Evolutionary conservation across 2,113 vertebrate genomes (phyloP), one percentile per base, ranked within the genome.

Genomic region (Thalassoma bifasciatum): DNA sequence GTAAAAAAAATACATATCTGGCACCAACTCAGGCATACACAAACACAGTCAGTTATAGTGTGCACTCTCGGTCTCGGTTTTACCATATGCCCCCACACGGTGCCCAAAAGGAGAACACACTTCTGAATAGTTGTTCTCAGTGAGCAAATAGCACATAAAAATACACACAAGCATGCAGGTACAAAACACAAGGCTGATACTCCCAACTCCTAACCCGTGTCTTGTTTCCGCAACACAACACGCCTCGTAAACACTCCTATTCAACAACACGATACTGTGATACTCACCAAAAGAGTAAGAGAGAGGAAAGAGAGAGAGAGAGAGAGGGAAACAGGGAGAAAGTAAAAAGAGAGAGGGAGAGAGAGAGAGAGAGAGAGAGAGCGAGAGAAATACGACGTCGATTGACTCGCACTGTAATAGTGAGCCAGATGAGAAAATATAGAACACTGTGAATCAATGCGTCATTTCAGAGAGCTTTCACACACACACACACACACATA

Each of bases 401-500:
- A 91, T 91, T 88, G 88, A 91, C 85, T 91, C 66, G 70, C 85
- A 72, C 75, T 89, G 85, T 91, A 91, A 89, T 88, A 89, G 88
- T 89, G 85, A 88, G 88, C 86, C 84, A 90, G 89, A 90, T 87
- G 88, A 89, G 85, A 91, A 91, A 92, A 91, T 87, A 90, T 88
- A 84, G 86, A 91, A 87, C 88, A 79, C 82, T 82, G 86, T 85
- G 85, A 91, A 92, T 92, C 91, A 89, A 91, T 91, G 89, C 82
- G 69, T 91, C 86, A 90, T 91, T 91, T 88, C 83, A 84, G 87
- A 81, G 81, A 12, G 4, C 78, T 76, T 82, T 73, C 66, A 67
- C 60, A 71, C 78, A 79, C 63, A 70, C 59, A 81, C 44, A 72
- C 47, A 67, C 79, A 75, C 51, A 58, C 24, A 72, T 40, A 47